These are phyloP conservation scores for Scolopax mira DNA, from an alignment of 2,113 vertebrate genomes.

Conservation along the genomic window DNA sequence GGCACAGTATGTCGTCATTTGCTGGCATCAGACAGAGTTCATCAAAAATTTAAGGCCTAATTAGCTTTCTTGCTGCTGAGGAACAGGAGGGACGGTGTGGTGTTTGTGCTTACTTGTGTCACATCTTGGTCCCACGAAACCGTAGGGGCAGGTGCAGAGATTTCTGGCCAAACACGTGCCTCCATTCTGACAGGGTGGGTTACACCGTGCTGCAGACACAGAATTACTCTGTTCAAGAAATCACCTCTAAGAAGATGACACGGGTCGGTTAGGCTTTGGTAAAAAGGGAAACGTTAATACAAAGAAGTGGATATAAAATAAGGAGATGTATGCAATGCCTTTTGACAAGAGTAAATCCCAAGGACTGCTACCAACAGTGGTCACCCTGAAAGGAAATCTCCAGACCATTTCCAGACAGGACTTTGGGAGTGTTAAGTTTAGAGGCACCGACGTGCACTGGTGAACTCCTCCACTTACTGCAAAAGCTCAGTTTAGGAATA, in stretches of 20 bases:
- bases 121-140: slow-evolving; percentile 89
- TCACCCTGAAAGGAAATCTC: background rate
- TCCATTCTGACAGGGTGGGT: slow-evolving; percentile 83
- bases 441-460: background rate
- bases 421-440: background rate
- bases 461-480: background rate
- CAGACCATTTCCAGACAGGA: background rate
- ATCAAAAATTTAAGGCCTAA: background rate
- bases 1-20: background rate
- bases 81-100: background rate
- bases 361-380: background rate
- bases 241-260: background rate
- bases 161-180: slow-evolving; percentile 85
- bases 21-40: background rate
- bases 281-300: background rate
- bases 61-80: background rate
- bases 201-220: slow-evolving; percentile 76
- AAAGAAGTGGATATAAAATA: background rate
- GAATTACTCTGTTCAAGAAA: slow-evolving; percentile 11
- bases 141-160: slow-evolving; percentile 88
- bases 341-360: background rate
- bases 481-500: background rate
- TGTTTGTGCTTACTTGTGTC: slow-evolving; percentile 83
- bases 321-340: background rate
- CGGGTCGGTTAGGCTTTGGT: background rate